phyloP scores from a whole-genome alignment of 2,888 invertebrate genomes.

The Suillia variegata region DNA sequence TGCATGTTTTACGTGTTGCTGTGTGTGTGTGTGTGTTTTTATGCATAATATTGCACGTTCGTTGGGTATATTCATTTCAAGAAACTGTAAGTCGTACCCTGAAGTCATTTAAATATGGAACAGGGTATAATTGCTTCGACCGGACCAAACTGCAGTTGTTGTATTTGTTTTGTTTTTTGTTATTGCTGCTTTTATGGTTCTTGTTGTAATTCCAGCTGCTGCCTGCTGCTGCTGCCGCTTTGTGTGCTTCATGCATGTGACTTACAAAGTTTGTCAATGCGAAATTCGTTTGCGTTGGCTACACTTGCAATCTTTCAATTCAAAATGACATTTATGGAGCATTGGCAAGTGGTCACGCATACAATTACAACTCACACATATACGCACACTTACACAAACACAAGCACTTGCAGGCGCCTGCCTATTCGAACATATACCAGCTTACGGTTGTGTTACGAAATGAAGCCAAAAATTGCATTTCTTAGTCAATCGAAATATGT shows the following conservation, averaged over 20 bases:
- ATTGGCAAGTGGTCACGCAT: conserved; percentile 2
- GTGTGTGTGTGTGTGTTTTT: too few species aligned
- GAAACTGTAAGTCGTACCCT: too few species aligned
- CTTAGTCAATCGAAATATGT: not conserved
- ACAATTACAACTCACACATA: too few species aligned
- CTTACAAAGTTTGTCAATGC: not conserved
- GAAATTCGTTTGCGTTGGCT: not conserved
- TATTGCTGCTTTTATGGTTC: not conserved
- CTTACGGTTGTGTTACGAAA: not conserved
- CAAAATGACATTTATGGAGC: conserved; percentile 4
- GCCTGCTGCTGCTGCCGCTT: not conserved
- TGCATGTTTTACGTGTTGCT: too few species aligned
- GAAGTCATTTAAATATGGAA: too few species aligned
- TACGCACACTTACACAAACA: not conserved
- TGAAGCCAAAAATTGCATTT: not conserved
- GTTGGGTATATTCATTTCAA: too few species aligned
- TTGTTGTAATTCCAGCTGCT: not conserved
- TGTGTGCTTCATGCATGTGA: not conserved
- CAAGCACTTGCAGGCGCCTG: too few species aligned
- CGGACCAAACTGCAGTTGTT: not conserved
- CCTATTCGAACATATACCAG: not conserved
- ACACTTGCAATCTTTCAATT: not conserved
- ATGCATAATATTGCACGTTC: too few species aligned
- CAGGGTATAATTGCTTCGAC: too few species aligned
- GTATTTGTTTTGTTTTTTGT: not conserved